Percentiles rank a stretch among this genome's conserved stretches.
Conservation (phyloP, 2,113 vertebrate genomes). For the Gallinago media region DNA sequence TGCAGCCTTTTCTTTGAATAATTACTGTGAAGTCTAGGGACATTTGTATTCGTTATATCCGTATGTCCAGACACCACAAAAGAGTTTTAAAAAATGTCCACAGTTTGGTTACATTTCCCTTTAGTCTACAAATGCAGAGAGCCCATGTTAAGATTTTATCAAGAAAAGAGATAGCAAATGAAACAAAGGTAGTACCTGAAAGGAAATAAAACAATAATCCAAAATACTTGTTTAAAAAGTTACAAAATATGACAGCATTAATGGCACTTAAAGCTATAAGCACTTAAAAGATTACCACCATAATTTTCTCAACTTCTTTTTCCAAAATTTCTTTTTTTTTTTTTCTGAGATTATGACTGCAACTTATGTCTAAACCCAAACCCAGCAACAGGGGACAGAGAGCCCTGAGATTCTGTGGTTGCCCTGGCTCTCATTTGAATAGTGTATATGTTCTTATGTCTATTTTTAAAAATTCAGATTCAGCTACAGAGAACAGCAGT, state of each 20-base stretch:
- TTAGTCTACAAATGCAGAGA: slow-evolving; percentile 16
- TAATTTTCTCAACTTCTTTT: slow-evolving; percentile 12
- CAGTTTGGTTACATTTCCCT: neutral
- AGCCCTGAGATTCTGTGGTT: slow-evolving; percentile 79
- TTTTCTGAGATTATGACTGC: slow-evolving; percentile 42
- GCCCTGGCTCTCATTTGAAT: slow-evolving; percentile 60
- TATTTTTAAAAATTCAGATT: slow-evolving; percentile 58
- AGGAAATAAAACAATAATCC: slow-evolving; percentile 37
- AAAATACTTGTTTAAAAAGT: slow-evolving; percentile 67
- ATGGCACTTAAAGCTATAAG: slow-evolving; percentile 85
- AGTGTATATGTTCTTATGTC: slow-evolving; percentile 39
- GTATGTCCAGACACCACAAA: neutral
- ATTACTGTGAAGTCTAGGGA: neutral
- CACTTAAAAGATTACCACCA: slow-evolving; percentile 72
- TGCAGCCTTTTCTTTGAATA: slow-evolving; percentile 15
- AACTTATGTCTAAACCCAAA: slow-evolving; percentile 57
- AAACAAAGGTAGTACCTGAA: slow-evolving; percentile 27
- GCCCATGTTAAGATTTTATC: neutral
- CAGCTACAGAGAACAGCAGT: slow-evolving; percentile 71
- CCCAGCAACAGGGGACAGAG: slow-evolving; percentile 65
- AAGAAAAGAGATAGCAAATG: neutral
- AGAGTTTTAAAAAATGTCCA: neutral
- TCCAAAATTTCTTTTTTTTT: neutral
- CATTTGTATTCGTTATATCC: neutral
- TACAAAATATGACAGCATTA: slow-evolving; percentile 75